Evolutionary conservation across 2,888 invertebrate species (phyloP), one percentile per base, ranked within the genome.

Genomic region (Hyalella azteca): DNA sequence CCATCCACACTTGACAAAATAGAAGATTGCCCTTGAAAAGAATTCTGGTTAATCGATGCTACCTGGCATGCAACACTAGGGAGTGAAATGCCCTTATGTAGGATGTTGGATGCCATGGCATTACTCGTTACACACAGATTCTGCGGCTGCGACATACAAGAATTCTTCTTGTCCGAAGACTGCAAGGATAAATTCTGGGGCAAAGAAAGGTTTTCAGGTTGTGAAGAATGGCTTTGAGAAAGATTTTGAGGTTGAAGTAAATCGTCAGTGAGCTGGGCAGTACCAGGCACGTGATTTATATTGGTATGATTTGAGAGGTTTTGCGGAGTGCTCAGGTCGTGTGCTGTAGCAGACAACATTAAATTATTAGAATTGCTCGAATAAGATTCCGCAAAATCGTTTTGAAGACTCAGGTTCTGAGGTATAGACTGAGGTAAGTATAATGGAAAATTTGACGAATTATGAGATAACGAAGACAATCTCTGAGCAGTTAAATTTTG

Each of bases 351-450:
- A n/a, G 66, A 66, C 3, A 66, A n/a, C 32, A 66, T 39, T 4
- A 36, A 36, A n/a, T 66, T 32, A 66, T 36, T 66, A 7, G 66
- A 66, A 66, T 36, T 36, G 19, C 36, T 36, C 15, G 66, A 66
- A 66, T 66, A 66, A 3, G 66, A 66, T 2, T 36, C 39, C 7
- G 32, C 19, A 66, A 66, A 66, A 36, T 66, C 66, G n/a, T 66
- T 36, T 15, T 66, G 66, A 32, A 66, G 5, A 19, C 66, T 66
- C 22, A 66, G 66, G 36, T 66, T 66, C 36, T 66, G 66, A 5
- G 66, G 66, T 36, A 66, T 32, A n/a, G 66, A 66, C 36, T 66
- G 66, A 32, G 66, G 66, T 36, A 66, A 66, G 36, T 66, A 66
- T 36, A 13, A 36, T 36, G 66, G 29, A 36, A 66, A 66, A 13